Base-by-base conservation (phyloP, 2,888 invertebrate species). In the Macaria notata region DNA sequence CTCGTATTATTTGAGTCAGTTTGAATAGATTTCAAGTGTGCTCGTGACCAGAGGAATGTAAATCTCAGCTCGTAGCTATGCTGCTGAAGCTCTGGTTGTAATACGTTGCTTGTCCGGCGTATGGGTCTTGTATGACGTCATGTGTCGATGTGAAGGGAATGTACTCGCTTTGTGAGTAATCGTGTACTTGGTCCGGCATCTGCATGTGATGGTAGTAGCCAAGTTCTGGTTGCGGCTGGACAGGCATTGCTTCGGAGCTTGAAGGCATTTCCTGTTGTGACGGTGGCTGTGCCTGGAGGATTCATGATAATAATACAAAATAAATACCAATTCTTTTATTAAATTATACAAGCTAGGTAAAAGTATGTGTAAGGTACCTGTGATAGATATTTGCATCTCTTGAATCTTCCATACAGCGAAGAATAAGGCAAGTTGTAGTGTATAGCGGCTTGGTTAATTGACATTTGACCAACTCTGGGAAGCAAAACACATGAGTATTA, bases 371-470 rank as follows among this genome's bases (percentile, higher is more conserved):
- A n/a, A n/a, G n/a, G n/a, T 64, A 88, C 89, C 83, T 92, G 93
- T 30, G 93, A 80, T 62, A 96, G 96, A 79, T 95, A 96, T 83
- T 97, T 97, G 76, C 96, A 96, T 50, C 97, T 93, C 83, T 97
- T 97, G 82, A 97, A 97, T 57, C 97, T 93, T 0, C 97, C 97
- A 78, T 97, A 97, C 33, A 97, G 90, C 4, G 97, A 97, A 9
- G 97, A 97, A 81, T 97, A 97, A 42, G 97, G 97, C 76, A 97
- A 88, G 86, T 97, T 97, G 86, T 95, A 97, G 81, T 97, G 97
- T 70, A 97, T 97, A 52, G 97, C 97, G 50, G 97, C 97, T 86
- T 97, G 97, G 86, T 97, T 97, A 74, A 97, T 97, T 63, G 97
- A 97, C 97, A 97, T 97, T 81, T 97, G 97, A 33, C 97, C 97